Base-by-base conservation (phyloP, 2,888 invertebrate species). In the Dolichopus griseipennis region DNA sequence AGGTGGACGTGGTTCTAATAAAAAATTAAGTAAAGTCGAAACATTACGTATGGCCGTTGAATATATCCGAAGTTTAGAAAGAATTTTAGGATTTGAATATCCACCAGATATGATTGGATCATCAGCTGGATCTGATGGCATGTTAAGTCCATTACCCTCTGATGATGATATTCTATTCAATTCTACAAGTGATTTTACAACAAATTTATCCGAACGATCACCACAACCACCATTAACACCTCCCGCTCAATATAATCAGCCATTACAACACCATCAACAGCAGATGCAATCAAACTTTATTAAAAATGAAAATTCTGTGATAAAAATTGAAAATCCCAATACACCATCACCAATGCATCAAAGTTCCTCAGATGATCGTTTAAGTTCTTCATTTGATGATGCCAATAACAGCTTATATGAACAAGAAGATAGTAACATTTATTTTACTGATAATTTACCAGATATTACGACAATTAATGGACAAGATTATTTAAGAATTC, bases 41-140 rank as follows among this genome's bases (percentile, higher is more conserved):
- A 95, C 95, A 0, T 80, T 95, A 63, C 85, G 92, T 65, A 93
- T 93, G 89, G 95, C 94, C 9, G 93, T 95, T 0, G 93, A 94
- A 76, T 95, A 95, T 76, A 95, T 95, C 72, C 83, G 91, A 71
- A 91, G 90, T 71, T 82, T 95, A 67, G 92, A 94, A 78, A 86
- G 86, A 74, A 79, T 94, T 62, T 79, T 94, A 9, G 88, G 89
- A 37, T 86, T 89, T 67, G 88, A 89, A 69, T 79, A 79, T 66
- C 79, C 79, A 15, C 69, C 69, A 1, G 69, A 70, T 0, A 72
- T 74, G 0, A 68, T 74, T 18, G 71, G 71, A 37, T 20, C 34
- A 34, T 37, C 64, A n/a, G 63, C 27, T 27, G 20, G 37, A 10
- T n/a, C 9, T 37, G 61, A 52, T 61, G 52, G 37, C 15, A 43